A percentile compares a stretch with the other conserved stretches of the same genome.
phyloP scores from a whole-genome alignment of 2,888 invertebrate species.

The Odontothrips loti region DNA sequence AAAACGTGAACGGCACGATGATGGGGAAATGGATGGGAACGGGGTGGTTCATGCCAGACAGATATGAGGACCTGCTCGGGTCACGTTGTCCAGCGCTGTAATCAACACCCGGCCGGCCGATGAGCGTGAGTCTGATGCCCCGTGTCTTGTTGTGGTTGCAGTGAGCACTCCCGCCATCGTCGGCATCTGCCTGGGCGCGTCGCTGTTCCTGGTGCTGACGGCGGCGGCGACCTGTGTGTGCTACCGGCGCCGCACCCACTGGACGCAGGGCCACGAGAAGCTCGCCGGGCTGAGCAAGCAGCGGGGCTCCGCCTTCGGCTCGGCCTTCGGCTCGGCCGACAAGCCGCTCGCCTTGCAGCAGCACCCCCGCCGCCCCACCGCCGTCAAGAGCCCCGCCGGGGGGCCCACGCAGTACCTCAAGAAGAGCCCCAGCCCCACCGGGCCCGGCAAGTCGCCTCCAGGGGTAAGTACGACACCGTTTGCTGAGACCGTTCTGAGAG shows the following conservation, averaged over 20 bases:
- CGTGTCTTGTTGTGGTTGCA: too few species aligned
- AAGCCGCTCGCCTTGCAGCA: conserved; percentile 57
- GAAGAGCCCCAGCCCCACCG: conserved; percentile 87
- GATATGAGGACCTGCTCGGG: too few species aligned
- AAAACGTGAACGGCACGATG: background rate
- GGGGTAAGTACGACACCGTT: conserved; percentile 50
- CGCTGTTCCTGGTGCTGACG: conserved; percentile 56
- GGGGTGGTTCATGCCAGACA: too few species aligned
- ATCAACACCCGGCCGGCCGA: too few species aligned
- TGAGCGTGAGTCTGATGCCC: too few species aligned
- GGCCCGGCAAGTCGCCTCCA: conserved; percentile 57
- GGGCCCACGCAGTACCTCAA: conserved; percentile 76
- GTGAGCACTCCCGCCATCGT: conserved; percentile 56
- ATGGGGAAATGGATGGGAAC: too few species aligned
- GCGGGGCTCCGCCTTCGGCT: conserved; percentile 57
- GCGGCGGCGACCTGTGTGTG: conserved; percentile 63
- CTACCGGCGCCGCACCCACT: conserved; percentile 51
- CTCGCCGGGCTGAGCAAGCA: conserved; percentile 44
- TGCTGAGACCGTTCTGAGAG: too few species aligned
- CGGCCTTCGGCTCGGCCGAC: conserved; percentile 53
- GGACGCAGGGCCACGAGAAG: conserved; percentile 41
- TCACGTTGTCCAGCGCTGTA: too few species aligned
- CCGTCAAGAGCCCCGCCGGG: conserved; percentile 81
- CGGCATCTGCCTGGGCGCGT: conserved; percentile 59
- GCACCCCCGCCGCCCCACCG: conserved; percentile 65